Conservation (phyloP, 2,888 invertebrate species). For the Andrena flavipes region DNA sequence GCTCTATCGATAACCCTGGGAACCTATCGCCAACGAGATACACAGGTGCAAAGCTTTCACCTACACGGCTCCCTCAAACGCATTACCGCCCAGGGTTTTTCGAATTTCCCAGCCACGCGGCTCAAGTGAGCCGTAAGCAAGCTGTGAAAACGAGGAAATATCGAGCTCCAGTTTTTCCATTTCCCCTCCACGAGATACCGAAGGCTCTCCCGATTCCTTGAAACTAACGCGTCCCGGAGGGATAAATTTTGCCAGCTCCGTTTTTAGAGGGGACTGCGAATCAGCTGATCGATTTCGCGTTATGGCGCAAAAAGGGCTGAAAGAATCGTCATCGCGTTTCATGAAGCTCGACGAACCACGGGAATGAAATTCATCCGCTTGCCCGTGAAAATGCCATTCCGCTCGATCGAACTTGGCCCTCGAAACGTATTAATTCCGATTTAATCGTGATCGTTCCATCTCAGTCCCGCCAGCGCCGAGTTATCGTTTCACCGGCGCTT, state of each 20-base stretch:
- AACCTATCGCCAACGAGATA: neutral
- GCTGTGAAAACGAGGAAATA: neutral
- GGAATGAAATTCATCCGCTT: neutral
- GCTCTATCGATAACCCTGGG: neutral
- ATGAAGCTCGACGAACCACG: neutral
- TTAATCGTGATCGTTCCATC: conserved; percentile 40
- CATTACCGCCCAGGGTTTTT: neutral
- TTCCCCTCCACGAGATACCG: too few species aligned
- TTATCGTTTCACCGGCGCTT: conserved; percentile 51
- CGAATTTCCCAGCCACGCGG: neutral
- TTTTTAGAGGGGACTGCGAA: neutral
- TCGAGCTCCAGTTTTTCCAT: neutral
- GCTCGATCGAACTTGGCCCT: conserved; percentile 19
- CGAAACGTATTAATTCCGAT: conserved; percentile 30
- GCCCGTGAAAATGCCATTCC: conserved; percentile 4
- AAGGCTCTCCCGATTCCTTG: neutral
- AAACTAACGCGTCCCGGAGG: neutral
- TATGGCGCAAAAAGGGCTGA: neutral
- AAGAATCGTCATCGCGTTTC: neutral
- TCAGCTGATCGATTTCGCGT: neutral
- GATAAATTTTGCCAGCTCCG: conserved; percentile 1
- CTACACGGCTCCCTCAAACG: neutral
- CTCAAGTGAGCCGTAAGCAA: neutral
- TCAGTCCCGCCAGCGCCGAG: conserved; percentile 11
- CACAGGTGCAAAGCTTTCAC: neutral